These are phyloP conservation scores for Andrena bicolor DNA, from an alignment of 2,888 invertebrate species.

Conservation along the genomic window DNA sequence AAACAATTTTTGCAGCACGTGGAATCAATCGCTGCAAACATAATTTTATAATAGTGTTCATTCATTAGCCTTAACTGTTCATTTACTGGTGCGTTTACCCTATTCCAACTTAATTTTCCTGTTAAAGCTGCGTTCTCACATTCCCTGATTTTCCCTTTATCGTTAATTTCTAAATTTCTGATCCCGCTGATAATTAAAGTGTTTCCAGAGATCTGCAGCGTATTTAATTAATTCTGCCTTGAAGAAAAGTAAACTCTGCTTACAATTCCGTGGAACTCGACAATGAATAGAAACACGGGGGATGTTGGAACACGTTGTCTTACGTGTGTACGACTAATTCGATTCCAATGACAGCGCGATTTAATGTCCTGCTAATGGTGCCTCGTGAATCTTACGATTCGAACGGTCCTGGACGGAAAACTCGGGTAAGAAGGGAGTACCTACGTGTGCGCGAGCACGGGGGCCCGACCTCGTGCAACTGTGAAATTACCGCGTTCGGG, in stretches of 20 bases:
- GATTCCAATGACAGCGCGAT: constrained; percentile 11
- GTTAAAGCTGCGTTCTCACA: no score
- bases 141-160: no score
- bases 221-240: not conserved
- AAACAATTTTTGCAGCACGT: no score
- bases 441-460: constrained; percentile 17
- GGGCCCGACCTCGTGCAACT: constrained; percentile 39
- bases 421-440: not conserved
- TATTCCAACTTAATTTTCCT: no score
- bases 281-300: not conserved
- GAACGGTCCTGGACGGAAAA: not conserved
- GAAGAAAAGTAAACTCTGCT: not conserved
- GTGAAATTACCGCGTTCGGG: constrained; percentile 51
- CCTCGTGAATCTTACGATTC: constrained; percentile 12
- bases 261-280: not conserved
- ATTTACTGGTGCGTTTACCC: no score
- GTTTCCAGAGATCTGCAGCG: no score
- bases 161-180: no score
- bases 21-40: no score
- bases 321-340: constrained; percentile 12
- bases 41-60: no score
- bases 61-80: no score
- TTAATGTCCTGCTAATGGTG: constrained; percentile 4
- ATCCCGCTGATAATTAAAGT: no score
- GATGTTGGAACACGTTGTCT: constrained; percentile 1